phyloP scores from a whole-genome alignment of 2,797 vertebrate genomes.

The Acrossocheilus wenchowensis region DNA sequence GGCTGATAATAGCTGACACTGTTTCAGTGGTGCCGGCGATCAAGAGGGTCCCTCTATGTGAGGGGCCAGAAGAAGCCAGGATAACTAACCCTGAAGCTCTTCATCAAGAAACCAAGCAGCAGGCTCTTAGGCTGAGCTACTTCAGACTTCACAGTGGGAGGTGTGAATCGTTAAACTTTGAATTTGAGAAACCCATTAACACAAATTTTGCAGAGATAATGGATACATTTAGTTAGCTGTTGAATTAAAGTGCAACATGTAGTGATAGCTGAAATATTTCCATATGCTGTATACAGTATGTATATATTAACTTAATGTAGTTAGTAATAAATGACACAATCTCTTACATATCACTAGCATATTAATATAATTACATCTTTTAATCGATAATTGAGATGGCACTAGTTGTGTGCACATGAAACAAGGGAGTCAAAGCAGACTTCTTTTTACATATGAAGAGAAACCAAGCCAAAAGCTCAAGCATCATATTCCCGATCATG shows the following conservation, averaged over 20 bases:
- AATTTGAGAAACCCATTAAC: conserved; percentile 2
- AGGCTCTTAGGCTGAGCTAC: conserved; percentile 33
- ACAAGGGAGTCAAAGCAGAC: not conserved
- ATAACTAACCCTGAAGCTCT: conserved; percentile 44
- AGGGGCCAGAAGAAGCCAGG: conserved; percentile 27
- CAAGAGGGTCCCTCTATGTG: conserved; percentile 35
- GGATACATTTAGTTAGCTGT: conserved; percentile 1
- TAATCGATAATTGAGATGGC: not conserved
- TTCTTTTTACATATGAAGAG: not conserved
- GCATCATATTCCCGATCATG: conserved; percentile 44
- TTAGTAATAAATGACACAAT: not conserved
- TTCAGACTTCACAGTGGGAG: conserved; percentile 39
- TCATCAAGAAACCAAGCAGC: conserved; percentile 45
- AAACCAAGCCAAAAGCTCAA: conserved; percentile 54
- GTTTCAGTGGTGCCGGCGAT: conserved; percentile 41
- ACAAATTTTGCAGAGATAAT: not conserved
- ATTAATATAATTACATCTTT: not conserved
- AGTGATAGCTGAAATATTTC: not conserved
- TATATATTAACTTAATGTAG: not conserved
- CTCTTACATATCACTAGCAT: not conserved
- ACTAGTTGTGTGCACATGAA: not conserved
- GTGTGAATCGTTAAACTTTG: conserved; percentile 12
- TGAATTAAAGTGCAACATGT: not conserved
- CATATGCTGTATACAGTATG: not conserved
- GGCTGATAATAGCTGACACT: conserved; percentile 59